Evolutionary conservation across 1,140 invertebrate genomes (phyloP).

Genomic region (Achroia grisella): DNA sequence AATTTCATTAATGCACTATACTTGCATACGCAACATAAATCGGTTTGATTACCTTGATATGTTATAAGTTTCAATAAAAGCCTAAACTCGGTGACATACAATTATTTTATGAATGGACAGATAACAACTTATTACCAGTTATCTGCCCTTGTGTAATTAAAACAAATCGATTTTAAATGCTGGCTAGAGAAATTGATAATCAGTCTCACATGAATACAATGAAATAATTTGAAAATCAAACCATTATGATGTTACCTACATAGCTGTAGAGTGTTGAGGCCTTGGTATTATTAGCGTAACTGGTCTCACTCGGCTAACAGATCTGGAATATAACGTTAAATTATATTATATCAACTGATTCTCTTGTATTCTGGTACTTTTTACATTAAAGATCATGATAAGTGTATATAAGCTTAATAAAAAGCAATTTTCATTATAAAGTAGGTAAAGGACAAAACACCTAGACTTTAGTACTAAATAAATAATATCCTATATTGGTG

Average conservation of each 20-base stretch:
- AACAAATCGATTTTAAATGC: conserved; percentile 66
- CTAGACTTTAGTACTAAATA: too few species aligned
- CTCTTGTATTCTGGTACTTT: too few species aligned
- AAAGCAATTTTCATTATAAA: too few species aligned
- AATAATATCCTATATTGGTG: too few species aligned
- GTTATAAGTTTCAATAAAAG: conserved; percentile 49
- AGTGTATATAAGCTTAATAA: too few species aligned
- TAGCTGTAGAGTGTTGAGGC: conserved; percentile 37
- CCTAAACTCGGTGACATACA: conserved; percentile 23
- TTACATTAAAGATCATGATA: too few species aligned
- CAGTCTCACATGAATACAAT: conserved; percentile 65
- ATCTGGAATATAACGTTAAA: conserved; percentile 33
- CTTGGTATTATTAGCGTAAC: conserved; percentile 13
- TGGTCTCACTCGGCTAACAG: conserved; percentile 42
- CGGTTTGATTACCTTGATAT: conserved; percentile 54
- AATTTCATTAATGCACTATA: conserved; percentile 10
- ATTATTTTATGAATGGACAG: conserved; percentile 15
- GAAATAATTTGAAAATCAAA: conserved; percentile 56
- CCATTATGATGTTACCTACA: conserved; percentile 45
- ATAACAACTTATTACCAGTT: conserved; percentile 21
- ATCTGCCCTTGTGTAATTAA: conserved; percentile 36
- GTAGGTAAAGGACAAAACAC: too few species aligned
- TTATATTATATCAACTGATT: too few species aligned
- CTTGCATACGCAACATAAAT: conserved; percentile 35
- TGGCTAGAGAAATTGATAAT: conserved; percentile 61